phyloP scores from a whole-genome alignment of 2,113 vertebrate species.

The Oxygymnocypris stewartii region DNA sequence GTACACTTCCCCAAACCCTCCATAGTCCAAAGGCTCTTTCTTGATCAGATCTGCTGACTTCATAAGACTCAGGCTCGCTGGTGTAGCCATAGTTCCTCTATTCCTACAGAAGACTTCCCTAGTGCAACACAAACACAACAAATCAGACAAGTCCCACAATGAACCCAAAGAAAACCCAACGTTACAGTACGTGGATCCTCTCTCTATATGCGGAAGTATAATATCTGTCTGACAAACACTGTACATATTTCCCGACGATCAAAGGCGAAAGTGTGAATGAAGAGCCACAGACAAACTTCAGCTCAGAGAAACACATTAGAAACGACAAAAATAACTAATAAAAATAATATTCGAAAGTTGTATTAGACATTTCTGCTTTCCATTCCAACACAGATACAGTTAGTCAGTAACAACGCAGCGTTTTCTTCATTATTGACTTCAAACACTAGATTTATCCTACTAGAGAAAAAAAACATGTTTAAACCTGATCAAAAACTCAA shows the following conservation, averaged over 20 bases:
- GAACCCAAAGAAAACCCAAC: too few relatives aligned
- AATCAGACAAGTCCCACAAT: background rate
- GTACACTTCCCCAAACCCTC: conserved; percentile 89
- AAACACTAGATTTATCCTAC: background rate
- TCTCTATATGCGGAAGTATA: background rate
- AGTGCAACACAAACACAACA: background rate
- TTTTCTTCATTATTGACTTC: background rate
- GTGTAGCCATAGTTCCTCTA: conserved; percentile 66
- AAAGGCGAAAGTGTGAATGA: background rate
- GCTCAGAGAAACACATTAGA: background rate
- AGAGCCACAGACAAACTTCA: background rate
- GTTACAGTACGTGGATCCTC: too few relatives aligned
- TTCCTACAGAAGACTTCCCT: background rate
- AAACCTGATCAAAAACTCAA: background rate
- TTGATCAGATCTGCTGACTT: conserved; percentile 79
- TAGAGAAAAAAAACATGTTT: background rate
- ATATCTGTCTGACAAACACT: background rate
- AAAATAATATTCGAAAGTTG: background rate
- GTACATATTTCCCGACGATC: background rate
- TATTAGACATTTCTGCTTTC: background rate
- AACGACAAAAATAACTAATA: background rate
- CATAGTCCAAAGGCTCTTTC: conserved; percentile 78
- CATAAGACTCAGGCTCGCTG: conserved; percentile 80
- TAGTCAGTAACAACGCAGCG: background rate
- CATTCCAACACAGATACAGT: too few relatives aligned